phyloP scores from a whole-genome alignment of 2,888 invertebrate genomes.

The Drosophila limbata region DNA sequence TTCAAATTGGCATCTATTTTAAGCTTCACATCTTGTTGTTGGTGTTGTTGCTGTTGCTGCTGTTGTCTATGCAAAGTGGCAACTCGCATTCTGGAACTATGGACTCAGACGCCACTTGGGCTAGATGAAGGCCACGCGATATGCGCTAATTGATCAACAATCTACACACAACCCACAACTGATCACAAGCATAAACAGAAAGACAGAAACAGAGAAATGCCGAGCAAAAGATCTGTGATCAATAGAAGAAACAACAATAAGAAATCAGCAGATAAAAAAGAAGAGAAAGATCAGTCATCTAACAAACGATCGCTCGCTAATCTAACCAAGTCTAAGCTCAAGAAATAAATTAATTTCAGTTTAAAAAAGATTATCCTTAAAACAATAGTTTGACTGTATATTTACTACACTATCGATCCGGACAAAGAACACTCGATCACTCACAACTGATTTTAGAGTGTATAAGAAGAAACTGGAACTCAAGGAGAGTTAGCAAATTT shows the following conservation, averaged over 20 bases:
- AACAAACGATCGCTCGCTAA: background rate
- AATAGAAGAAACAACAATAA: background rate
- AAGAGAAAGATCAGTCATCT: background rate
- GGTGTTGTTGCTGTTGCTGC: background rate
- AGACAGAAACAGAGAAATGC: background rate
- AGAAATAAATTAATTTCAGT: no score
- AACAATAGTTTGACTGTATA: background rate
- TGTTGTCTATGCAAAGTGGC: conserved; percentile 36
- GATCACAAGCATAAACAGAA: conserved; percentile 24
- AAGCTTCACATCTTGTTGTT: conserved; percentile 13
- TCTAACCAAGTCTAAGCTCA: background rate
- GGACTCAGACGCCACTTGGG: conserved; percentile 31
- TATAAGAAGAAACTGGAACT: background rate
- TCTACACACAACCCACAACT: conserved; percentile 43
- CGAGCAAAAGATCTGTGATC: conserved; percentile 5
- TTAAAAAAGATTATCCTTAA: background rate
- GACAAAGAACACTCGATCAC: background rate
- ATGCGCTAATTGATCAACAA: conserved; percentile 60
- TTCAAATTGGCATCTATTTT: conserved; percentile 61
- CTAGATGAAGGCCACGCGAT: conserved; percentile 53
- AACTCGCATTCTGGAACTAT: conserved; percentile 41
- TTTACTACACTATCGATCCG: background rate
- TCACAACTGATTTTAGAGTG: no score
- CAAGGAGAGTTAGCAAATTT: background rate
- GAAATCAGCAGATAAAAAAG: background rate